Base-by-base conservation (phyloP, 2,797 vertebrate genomes). In the Crenichthys baileyi region DNA sequence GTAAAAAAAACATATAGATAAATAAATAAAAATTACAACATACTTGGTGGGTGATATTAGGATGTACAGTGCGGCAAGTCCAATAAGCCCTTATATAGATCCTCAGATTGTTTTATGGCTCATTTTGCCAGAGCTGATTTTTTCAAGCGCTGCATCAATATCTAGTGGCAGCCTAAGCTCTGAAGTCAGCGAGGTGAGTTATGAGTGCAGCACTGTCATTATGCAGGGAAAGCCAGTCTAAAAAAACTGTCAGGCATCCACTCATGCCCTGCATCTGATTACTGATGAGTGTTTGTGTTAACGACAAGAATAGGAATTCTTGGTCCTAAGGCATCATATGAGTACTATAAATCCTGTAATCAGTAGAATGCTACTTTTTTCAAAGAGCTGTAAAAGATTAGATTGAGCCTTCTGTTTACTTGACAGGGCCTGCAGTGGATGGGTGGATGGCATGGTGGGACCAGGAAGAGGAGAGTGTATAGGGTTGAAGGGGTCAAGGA, bases 111-210 rank as follows among this genome's bases (percentile, higher is more conserved):
- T 83, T 91, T 93, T 94, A 92, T 92, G 77, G 88, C 75, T 73
- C 75, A 79, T 89, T 88, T 89, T 91, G 91, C 88, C 89, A 90
- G 87, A 89, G 87, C 87, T 26, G 61, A 92, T 92, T 91, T 92
- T 93, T 95, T 91, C 36, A 91, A 86, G 80, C 70, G 80, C 51
- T 79, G 81, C 86, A 91, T 94, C 87, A 89, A 94, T 94, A 90
- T 86, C 90, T 85, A 85, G 85, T 88, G 90, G 90, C 87, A 91
- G 85, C 58, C 44, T 85, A 77, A 86, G 90, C 89, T 88, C 82
- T 39, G 76, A 86, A 88, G 91, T 89, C 85, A 88, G 75, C 73
- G 67, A 18, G 12, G 82, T 92, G 92, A 93, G 81, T 86, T 91
- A 95, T 92, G 92, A 90, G 77, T 20, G 2, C 79, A 55, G 81